Conservation (phyloP, 2,113 vertebrate genomes). For the Lates calcarifer region DNA sequence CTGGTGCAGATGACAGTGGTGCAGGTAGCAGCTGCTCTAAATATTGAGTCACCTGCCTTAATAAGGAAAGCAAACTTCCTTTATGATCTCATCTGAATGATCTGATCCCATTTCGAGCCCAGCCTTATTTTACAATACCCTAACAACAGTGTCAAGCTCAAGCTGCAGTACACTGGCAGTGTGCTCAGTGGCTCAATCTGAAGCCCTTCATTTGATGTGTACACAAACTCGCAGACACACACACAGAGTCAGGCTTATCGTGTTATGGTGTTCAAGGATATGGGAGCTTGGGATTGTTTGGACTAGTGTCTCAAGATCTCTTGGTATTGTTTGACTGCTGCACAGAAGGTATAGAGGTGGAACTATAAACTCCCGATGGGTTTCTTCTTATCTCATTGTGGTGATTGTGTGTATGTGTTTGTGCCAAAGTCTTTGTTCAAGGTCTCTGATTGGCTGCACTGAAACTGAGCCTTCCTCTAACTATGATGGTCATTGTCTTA, state of each 20-base stretch:
- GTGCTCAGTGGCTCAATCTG: constrained; percentile 27
- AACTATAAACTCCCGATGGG: constrained; percentile 36
- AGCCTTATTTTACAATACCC: constrained; percentile 50
- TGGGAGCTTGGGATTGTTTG: constrained; percentile 69
- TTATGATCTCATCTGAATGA: constrained; percentile 46
- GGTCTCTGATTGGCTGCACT: constrained; percentile 19
- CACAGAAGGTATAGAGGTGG: constrained; percentile 35
- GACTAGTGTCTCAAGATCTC: constrained; percentile 62
- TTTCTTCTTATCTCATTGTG: constrained; percentile 46
- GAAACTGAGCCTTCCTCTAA: not conserved
- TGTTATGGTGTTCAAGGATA: constrained; percentile 58
- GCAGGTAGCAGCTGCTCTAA: constrained; percentile 17
- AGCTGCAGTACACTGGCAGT: constrained; percentile 11
- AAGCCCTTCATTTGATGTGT: constrained; percentile 49
- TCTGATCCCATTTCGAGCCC: constrained; percentile 37
- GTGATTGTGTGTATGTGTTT: constrained; percentile 2
- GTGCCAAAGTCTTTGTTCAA: constrained; percentile 39
- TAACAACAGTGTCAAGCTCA: constrained; percentile 3
- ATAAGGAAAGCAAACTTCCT: constrained; percentile 40
- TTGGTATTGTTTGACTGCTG: constrained; percentile 49
- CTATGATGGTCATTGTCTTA: not conserved
- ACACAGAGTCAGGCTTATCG: constrained; percentile 59
- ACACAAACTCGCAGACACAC: constrained; percentile 47
- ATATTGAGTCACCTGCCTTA: constrained; percentile 36
- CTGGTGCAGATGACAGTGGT: not conserved